phyloP scores from a whole-genome alignment of 2,797 vertebrate genomes.

The Tapirus indicus region DNA sequence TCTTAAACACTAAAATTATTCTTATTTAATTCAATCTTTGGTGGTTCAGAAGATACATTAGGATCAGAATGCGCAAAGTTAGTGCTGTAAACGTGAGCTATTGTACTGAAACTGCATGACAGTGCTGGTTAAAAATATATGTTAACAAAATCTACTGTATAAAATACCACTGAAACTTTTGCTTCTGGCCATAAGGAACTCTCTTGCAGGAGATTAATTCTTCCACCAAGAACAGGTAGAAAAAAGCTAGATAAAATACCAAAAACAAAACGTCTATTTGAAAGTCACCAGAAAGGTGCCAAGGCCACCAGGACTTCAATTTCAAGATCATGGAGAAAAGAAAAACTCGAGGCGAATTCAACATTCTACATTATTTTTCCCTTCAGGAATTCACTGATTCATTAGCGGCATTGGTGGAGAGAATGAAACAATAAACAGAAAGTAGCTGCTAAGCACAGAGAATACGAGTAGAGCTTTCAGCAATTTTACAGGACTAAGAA shows the following conservation, averaged over 20 bases:
- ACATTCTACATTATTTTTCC: background rate
- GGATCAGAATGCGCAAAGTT: background rate
- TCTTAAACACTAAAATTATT: constrained; percentile 31
- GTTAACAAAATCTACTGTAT: background rate
- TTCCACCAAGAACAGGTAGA: constrained; percentile 29
- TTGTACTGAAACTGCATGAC: background rate
- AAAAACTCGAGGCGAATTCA: background rate
- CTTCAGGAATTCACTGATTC: constrained; percentile 36
- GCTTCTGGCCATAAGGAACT: constrained; percentile 10
- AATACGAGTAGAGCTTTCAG: background rate
- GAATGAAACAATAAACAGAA: constrained; percentile 8
- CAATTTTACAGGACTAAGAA: background rate
- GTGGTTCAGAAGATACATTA: constrained; percentile 52
- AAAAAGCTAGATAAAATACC: constrained; percentile 7
- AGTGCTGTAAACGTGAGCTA: background rate
- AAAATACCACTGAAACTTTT: constrained; percentile 8
- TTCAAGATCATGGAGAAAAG: constrained; percentile 10
- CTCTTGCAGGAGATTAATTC: background rate
- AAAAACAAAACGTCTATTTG: background rate
- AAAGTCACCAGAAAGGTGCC: constrained; percentile 5
- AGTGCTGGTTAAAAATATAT: constrained; percentile 6
- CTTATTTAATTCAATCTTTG: constrained; percentile 54
- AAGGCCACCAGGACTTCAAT: background rate
- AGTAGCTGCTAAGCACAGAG: background rate
- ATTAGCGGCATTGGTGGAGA: background rate